Conservation (phyloP, 1,140 invertebrate species). For the Seison nebaliae region DNA sequence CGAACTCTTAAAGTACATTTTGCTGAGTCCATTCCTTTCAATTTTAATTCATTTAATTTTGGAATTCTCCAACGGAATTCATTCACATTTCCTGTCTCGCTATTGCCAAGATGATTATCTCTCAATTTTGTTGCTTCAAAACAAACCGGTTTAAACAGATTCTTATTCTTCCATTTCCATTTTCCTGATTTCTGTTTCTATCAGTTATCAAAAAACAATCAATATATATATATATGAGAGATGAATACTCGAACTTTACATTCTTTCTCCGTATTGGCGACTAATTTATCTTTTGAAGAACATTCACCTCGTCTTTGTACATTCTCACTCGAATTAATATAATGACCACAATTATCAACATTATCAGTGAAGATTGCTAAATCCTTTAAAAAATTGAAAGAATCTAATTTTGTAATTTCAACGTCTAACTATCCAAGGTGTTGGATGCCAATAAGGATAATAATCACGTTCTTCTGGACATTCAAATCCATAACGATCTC, state of each 20-base stretch:
- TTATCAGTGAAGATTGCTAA: constrained; percentile 25
- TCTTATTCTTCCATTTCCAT: constrained; percentile 22
- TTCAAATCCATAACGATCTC: constrained; percentile 23
- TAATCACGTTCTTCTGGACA: constrained; percentile 28
- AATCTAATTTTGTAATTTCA: neutral
- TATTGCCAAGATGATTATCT: constrained; percentile 28
- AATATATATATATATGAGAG: constrained; percentile 14
- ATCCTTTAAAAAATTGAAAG: constrained; percentile 17
- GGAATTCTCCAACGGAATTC: constrained; percentile 26
- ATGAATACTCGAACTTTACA: constrained; percentile 19
- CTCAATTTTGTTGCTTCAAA: constrained; percentile 21
- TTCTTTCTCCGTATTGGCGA: constrained; percentile 20
- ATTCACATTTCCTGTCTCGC: constrained; percentile 18
- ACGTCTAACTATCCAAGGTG: constrained; percentile 22
- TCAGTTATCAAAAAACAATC: constrained; percentile 12
- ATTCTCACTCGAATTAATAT: constrained; percentile 22
- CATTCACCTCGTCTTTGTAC: constrained; percentile 18
- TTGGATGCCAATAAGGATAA: constrained; percentile 27
- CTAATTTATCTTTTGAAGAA: constrained; percentile 13
- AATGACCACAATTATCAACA: constrained; percentile 19
- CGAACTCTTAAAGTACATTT: constrained; percentile 25
- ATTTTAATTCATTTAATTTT: constrained; percentile 16
- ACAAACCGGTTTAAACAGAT: constrained; percentile 19
- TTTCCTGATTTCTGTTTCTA: constrained; percentile 16
- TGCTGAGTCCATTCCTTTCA: too few relatives aligned